These are phyloP conservation scores for Dicrurus megarhynchus DNA, from an alignment of 2,113 vertebrate species.

Conservation along the genomic window DNA sequence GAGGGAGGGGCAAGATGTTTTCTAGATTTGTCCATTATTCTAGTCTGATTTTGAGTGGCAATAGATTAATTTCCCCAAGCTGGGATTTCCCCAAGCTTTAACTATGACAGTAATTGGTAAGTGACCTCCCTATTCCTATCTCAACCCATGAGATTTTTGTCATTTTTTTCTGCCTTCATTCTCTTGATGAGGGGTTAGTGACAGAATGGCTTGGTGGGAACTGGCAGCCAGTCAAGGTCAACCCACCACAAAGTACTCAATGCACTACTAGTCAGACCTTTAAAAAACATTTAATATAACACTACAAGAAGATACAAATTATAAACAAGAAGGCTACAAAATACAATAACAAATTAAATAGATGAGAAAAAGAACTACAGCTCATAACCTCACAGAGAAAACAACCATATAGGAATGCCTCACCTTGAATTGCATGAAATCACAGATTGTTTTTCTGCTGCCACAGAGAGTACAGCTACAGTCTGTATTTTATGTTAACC, in stretches of 20 bases:
- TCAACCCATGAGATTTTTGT: rapidly evolving
- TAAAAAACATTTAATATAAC: neutral
- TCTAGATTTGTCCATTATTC: neutral
- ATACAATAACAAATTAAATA: neutral
- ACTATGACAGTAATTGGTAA: neutral
- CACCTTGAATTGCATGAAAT: neutral
- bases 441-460: neutral
- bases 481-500: neutral
- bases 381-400: neutral
- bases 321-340: neutral
- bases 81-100: neutral
- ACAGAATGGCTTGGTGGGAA: neutral
- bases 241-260: neutral
- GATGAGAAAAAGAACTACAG: rapidly evolving
- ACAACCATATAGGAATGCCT: neutral
- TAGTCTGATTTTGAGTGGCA: neutral
- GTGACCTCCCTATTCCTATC: neutral
- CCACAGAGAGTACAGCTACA: neutral
- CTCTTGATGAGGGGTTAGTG: neutral
- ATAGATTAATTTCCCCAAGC: neutral
- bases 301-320: neutral
- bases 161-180: neutral
- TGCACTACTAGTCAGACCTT: neutral
- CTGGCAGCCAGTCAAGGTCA: neutral
- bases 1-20: rapidly evolving